Conservation (phyloP, 2,113 vertebrate species). For the Crotophaga sulcirostris region DNA sequence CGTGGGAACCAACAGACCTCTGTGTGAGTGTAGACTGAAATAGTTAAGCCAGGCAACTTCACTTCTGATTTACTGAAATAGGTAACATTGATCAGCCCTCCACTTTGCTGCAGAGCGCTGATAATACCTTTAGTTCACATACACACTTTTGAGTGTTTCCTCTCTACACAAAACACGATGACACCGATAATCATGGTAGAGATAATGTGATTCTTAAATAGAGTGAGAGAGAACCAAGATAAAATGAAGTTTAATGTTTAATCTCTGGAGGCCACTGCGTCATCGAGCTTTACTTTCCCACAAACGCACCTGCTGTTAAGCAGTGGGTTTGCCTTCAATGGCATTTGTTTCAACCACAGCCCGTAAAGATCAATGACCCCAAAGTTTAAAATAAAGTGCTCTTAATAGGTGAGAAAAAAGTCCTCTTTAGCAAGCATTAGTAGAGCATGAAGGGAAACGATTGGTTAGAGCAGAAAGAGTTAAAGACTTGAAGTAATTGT, state of each 20-base stretch:
- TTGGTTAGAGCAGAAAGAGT: background rate
- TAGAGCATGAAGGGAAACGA: background rate
- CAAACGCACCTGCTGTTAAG: conserved; percentile 50
- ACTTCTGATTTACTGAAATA: background rate
- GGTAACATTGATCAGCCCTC: background rate
- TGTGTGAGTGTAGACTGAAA: background rate
- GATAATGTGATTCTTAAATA: background rate
- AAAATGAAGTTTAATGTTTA: background rate
- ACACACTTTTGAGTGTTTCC: background rate
- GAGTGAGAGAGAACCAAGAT: background rate
- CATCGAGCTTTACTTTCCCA: conserved; percentile 41
- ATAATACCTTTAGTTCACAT: background rate
- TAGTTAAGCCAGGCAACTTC: background rate
- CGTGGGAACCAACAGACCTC: background rate
- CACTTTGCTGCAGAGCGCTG: background rate
- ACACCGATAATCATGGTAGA: background rate
- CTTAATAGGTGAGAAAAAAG: background rate
- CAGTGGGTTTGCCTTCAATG: conserved; percentile 38
- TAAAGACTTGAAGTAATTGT: background rate
- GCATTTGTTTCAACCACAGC: conserved; percentile 52
- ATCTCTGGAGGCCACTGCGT: background rate
- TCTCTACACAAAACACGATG: background rate
- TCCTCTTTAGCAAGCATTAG: background rate
- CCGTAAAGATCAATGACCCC: background rate
- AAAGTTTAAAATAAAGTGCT: conserved; percentile 16